A percentile compares a stretch with the other conserved stretches of the same genome.
Conservation (phyloP, 2,888 invertebrate genomes). For the Eumerus sabulonum region DNA sequence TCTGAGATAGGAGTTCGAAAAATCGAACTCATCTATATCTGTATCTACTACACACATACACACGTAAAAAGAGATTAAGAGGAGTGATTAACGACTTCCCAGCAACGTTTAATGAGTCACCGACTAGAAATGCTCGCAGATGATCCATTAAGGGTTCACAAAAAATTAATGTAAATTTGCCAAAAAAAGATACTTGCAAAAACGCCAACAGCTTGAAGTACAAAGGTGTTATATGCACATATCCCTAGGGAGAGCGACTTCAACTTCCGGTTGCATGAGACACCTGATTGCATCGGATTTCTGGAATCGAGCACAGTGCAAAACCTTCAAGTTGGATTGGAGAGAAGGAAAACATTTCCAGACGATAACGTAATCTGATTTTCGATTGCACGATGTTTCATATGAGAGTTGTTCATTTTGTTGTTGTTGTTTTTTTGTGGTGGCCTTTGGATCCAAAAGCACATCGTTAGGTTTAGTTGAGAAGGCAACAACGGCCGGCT, state of each 20-base stretch:
- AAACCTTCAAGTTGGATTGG: constrained; percentile 9
- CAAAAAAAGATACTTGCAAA: neutral
- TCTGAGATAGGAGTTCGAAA: constrained; percentile 24
- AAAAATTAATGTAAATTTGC: neutral
- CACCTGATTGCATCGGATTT: no score
- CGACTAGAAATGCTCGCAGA: neutral
- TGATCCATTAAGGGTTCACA: constrained; percentile 10
- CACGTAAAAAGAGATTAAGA: constrained; percentile 14
- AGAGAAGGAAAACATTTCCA: constrained; percentile 39
- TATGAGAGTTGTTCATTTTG: constrained; percentile 29
- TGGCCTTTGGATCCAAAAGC: no score
- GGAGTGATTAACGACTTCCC: no score
- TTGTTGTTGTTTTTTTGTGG: no score
- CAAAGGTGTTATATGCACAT: neutral
- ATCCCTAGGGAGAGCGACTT: no score
- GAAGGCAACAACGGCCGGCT: neutral
- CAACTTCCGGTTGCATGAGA: no score
- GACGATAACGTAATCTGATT: constrained; percentile 60
- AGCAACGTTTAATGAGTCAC: neutral
- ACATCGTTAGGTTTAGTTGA: no score
- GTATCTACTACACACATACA: no score
- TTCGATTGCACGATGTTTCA: constrained; percentile 25
- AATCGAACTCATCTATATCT: constrained; percentile 21
- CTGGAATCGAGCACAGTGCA: no score
- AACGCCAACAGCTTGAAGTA: neutral